Percentiles rank a stretch among this genome's conserved stretches.
Conservation (phyloP, 2,113 vertebrate genomes). For the Eretmochelys imbricata region DNA sequence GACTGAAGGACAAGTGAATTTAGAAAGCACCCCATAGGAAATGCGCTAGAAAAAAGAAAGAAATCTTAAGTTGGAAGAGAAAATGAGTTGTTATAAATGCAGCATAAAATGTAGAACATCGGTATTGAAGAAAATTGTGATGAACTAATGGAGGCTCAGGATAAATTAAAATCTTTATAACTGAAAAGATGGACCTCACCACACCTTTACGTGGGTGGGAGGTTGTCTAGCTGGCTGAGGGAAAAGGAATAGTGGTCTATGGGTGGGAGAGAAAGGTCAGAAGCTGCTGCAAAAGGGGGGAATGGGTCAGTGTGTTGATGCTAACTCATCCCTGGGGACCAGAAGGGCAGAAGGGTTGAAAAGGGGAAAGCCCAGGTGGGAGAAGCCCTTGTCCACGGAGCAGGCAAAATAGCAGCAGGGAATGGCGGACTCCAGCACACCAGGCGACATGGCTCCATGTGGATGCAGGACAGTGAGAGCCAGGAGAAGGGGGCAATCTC, state of each 20-base stretch:
- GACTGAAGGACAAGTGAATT: slow-evolving; percentile 2
- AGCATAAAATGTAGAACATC: not conserved
- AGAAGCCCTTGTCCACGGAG: not conserved
- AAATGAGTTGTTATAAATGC: slow-evolving; percentile 36
- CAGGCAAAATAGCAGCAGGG: no score
- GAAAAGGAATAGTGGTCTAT: not conserved
- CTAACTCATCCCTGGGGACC: no score
- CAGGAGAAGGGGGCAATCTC: no score
- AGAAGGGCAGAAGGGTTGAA: not conserved
- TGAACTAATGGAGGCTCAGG: not conserved
- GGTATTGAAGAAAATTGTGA: not conserved
- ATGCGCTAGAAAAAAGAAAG: not conserved
- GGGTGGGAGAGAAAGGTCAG: not conserved
- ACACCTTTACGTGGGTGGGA: no score
- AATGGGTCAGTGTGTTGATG: not conserved
- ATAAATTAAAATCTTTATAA: not conserved
- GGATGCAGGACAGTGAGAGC: not conserved
- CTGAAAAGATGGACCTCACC: not conserved
- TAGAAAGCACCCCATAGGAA: not conserved
- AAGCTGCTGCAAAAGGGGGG: not conserved
- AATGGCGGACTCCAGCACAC: not conserved
- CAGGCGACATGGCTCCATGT: not conserved
- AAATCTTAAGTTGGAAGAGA: not conserved
- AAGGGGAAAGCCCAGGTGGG: not conserved
- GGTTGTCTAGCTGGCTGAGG: not conserved